Evolutionary conservation across 2,888 invertebrate species (phyloP).

Genomic region (Poecilus cupreus): DNA sequence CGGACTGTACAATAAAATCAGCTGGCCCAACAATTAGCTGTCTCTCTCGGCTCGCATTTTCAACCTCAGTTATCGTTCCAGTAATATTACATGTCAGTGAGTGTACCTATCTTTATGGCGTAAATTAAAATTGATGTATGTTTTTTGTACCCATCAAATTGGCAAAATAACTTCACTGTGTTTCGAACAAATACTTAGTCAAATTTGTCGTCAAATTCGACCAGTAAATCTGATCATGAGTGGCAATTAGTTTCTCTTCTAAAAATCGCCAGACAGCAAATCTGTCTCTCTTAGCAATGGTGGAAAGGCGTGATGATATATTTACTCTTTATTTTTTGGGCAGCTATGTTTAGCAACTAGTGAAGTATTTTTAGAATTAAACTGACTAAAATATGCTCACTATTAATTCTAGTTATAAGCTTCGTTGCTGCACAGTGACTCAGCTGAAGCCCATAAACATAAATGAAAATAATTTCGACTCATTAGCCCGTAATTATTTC

Average conservation of each 20-base stretch:
- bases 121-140: no score
- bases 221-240: no score
- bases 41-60: no score
- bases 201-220: no score
- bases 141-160: no score
- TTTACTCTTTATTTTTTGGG: background rate
- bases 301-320: background rate
- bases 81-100: no score
- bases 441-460: constrained; percentile 4
- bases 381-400: constrained; percentile 12
- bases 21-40: no score
- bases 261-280: background rate
- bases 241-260: background rate
- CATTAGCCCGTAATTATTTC: constrained; percentile 8
- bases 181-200: no score
- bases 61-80: no score
- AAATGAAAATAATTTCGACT: constrained; percentile 17
- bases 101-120: no score
- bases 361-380: constrained; percentile 10
- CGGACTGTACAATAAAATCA: no score
- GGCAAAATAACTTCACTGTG: no score
- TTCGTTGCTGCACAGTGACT: background rate
- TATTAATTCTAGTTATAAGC: constrained; percentile 18
- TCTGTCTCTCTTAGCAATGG: background rate
- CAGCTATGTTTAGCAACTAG: background rate